Percentiles rank a stretch among this genome's conserved stretches.
Conservation (phyloP, 2,888 invertebrate species). For the Pandemis corylana region DNA sequence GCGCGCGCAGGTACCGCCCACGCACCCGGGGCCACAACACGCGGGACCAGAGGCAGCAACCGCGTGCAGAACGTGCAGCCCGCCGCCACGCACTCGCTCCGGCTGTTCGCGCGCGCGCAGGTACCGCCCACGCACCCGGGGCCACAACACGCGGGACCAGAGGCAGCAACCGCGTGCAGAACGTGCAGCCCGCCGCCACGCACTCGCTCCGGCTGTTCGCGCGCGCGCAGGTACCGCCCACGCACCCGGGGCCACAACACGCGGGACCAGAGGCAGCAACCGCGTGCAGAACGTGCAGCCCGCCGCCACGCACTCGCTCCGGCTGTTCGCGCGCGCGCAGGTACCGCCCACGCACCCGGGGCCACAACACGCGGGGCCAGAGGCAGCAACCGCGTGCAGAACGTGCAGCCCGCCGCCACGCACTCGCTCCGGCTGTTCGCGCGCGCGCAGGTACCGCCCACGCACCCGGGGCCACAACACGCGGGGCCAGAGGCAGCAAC, state of each 20-base stretch:
- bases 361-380: no score
- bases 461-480: no score
- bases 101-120: constrained; percentile 87
- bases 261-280: constrained; percentile 76
- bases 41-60: constrained; percentile 76
- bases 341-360: background rate
- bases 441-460: constrained; percentile 55
- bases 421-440: constrained; percentile 88
- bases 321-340: constrained; percentile 87
- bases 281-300: constrained; percentile 94
- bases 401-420: constrained; percentile 88
- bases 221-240: constrained; percentile 55
- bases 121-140: background rate
- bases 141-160: no score
- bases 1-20: constrained; percentile 55
- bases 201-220: constrained; percentile 88
- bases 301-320: constrained; percentile 84
- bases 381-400: constrained; percentile 92
- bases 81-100: constrained; percentile 84
- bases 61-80: constrained; percentile 94
- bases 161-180: constrained; percentile 92
- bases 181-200: constrained; percentile 88
- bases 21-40: no score
- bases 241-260: no score
- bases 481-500: constrained; percentile 76